Evolutionary conservation across 2,797 vertebrate genomes (phyloP).

Genomic region (Neostethus bicornis): DNA sequence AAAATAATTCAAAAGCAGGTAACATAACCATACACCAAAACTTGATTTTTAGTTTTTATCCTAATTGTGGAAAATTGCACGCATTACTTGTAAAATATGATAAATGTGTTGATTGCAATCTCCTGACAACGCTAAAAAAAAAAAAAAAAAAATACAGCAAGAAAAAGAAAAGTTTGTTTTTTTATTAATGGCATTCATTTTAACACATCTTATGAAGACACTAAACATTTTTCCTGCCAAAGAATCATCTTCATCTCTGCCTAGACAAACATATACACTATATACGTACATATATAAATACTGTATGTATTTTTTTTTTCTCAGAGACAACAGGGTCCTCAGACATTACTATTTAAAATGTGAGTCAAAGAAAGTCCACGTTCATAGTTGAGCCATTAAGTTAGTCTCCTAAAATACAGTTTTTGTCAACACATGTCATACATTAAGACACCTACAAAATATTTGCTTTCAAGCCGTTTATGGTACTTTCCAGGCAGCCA

Average conservation of each 20-base stretch:
- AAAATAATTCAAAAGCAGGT: not conserved
- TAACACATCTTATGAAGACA: not conserved
- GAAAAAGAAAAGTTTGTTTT: not conserved
- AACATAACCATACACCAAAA: not conserved
- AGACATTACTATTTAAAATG: not conserved
- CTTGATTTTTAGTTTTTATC: not conserved
- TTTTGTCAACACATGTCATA: too few species aligned
- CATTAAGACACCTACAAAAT: too few species aligned
- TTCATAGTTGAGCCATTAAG: not conserved
- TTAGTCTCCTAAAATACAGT: not conserved
- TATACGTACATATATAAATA: too few species aligned
- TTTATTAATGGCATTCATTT: conserved; percentile 5
- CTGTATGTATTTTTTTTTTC: too few species aligned
- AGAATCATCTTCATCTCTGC: not conserved
- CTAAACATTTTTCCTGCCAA: conserved; percentile 13
- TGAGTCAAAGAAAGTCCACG: not conserved
- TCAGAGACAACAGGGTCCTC: not conserved
- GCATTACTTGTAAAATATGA: not conserved
- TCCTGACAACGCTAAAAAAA: conserved; percentile 17
- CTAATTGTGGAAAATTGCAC: not conserved
- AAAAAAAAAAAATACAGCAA: not conserved
- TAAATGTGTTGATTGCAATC: conserved; percentile 6
- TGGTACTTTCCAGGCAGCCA: too few species aligned
- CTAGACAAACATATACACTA: not conserved
- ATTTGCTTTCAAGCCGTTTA: too few species aligned